Percentiles rank a stretch among this genome's conserved stretches.
Evolutionary conservation across 2,797 vertebrate genomes (phyloP).

Genomic region (Lates japonicus): DNA sequence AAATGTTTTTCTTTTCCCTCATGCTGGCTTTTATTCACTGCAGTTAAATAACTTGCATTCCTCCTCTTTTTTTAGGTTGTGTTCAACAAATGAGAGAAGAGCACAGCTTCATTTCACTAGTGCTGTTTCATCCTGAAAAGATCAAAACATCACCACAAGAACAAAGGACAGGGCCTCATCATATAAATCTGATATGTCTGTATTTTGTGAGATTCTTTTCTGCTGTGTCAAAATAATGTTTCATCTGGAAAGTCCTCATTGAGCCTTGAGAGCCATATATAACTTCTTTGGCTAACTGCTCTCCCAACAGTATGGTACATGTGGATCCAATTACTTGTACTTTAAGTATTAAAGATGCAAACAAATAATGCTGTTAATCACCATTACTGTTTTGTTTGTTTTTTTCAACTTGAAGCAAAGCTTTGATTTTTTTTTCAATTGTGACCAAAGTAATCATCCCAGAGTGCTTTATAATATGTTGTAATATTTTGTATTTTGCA

Average conservation of each 20-base stretch:
- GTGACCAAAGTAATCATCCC: no score
- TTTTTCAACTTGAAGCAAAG: no score
- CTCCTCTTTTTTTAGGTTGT: constrained; percentile 22
- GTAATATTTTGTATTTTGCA: no score
- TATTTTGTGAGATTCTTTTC: not conserved
- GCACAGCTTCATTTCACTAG: constrained; percentile 5
- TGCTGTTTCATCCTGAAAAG: constrained; percentile 25
- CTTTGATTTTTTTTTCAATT: no score
- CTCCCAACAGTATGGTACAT: not conserved
- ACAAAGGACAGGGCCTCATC: not conserved
- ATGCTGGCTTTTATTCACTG: constrained; percentile 39
- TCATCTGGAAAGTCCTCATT: not conserved
- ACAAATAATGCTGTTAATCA: no score
- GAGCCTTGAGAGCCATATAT: not conserved
- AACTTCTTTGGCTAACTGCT: not conserved
- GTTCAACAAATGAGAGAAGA: constrained; percentile 19
- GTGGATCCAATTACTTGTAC: not conserved
- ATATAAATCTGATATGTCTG: not conserved
- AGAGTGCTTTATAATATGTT: no score
- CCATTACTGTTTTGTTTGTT: no score
- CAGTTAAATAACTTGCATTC: constrained; percentile 48
- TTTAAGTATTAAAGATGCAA: no score
- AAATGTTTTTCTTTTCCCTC: constrained; percentile 16
- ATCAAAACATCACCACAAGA: constrained; percentile 23
- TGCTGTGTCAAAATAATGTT: not conserved